Evolutionary conservation across 1,140 invertebrate species (phyloP).

Genomic region (Phymorhynchus buccinoides): DNA sequence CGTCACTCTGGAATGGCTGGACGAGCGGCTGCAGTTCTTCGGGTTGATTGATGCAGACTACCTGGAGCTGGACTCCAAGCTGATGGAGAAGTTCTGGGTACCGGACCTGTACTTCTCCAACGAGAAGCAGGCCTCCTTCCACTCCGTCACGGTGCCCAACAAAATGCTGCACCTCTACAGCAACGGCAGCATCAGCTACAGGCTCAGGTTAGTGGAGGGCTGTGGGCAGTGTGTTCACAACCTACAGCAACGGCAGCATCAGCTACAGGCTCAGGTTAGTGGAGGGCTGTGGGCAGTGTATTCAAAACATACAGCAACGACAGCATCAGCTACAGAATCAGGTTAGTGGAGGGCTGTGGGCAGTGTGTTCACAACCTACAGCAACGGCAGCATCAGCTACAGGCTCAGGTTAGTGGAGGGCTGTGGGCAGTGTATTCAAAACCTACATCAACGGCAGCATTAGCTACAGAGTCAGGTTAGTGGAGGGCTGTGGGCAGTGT

Average conservation of each 20-base stretch:
- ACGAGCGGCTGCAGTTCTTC: conserved; percentile 59
- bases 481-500: no score
- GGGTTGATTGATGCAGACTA: conserved; percentile 45
- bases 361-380: no score
- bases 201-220: no score
- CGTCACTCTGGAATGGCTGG: conserved; percentile 69
- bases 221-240: no score
- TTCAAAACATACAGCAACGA: conserved; percentile 78
- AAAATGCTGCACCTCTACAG: conserved; percentile 79
- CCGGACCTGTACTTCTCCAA: conserved; percentile 75
- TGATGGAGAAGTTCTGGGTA: conserved; percentile 63
- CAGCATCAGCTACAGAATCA: conserved; percentile 57
- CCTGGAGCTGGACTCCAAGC: conserved; percentile 59
- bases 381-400: conserved; percentile 74
- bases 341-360: no score
- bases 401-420: conserved; percentile 61
- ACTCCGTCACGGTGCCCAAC: conserved; percentile 77
- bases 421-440: no score
- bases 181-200: conserved; percentile 73
- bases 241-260: conserved; percentile 76
- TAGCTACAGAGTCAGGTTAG: no score
- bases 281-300: no score
- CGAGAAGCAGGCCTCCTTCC: conserved; percentile 77
- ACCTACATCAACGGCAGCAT: no score
- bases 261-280: conserved; percentile 61